A percentile compares a stretch with the other conserved stretches of the same genome.
phyloP scores from a whole-genome alignment of 2,113 vertebrate species.

The Piaya cayana region DNA sequence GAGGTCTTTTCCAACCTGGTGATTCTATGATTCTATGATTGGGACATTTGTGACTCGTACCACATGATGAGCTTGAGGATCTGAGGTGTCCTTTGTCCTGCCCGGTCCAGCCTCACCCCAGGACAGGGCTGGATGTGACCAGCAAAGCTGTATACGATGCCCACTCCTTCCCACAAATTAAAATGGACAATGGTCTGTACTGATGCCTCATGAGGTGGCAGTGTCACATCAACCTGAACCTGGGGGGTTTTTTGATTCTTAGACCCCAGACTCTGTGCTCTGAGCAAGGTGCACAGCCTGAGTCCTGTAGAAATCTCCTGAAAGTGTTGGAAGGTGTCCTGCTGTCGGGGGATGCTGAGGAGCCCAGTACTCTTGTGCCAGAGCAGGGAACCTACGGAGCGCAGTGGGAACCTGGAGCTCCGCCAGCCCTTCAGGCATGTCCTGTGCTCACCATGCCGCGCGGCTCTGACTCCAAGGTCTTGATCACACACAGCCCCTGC shows the following conservation, averaged over 20 bases:
- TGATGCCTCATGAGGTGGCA: background rate
- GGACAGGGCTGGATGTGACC: background rate
- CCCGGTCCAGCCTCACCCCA: background rate
- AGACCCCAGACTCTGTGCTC: too few species aligned
- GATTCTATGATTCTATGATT: too few species aligned
- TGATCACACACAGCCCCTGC: conserved; percentile 22
- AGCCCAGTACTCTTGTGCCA: background rate
- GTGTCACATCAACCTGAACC: background rate
- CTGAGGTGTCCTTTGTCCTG: background rate
- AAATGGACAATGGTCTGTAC: fast-evolving
- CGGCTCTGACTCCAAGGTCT: conserved; percentile 27
- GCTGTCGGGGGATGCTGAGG: fast-evolving
- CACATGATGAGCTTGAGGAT: background rate
- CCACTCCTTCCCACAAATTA: background rate
- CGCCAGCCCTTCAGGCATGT: background rate
- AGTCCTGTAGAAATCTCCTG: fast-evolving
- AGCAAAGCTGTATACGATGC: fast-evolving
- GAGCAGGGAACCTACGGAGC: background rate
- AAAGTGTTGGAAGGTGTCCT: background rate
- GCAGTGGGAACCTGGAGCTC: background rate
- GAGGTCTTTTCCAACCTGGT: too few species aligned
- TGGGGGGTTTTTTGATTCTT: background rate
- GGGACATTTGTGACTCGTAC: background rate
- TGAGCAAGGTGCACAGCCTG: background rate
- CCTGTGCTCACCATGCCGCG: background rate